These are phyloP conservation scores for Dipodomys merriami DNA, from an alignment of 2,113 vertebrate genomes.

Conservation along the genomic window DNA sequence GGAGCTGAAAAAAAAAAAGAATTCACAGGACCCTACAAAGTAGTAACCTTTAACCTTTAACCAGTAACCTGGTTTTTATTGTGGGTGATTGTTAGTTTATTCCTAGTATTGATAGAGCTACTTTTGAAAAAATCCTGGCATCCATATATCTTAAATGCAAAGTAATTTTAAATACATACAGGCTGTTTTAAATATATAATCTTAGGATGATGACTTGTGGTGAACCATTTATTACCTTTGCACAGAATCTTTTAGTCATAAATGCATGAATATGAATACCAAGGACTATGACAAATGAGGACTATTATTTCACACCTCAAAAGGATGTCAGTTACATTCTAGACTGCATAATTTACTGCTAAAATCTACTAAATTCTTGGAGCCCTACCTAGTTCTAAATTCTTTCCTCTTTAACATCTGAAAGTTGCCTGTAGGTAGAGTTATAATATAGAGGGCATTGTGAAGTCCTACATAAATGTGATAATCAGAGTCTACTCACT, in stretches of 20 bases:
- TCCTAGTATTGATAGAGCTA: neutral
- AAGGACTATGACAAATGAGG: conserved; percentile 76
- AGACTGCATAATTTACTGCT: conserved; percentile 66
- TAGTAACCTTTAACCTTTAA: neutral
- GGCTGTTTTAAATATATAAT: conserved; percentile 41
- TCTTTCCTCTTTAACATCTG: conserved; percentile 37
- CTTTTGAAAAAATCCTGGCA: neutral
- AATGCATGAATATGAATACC: conserved; percentile 66
- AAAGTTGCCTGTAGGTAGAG: conserved; percentile 36
- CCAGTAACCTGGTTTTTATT: neutral
- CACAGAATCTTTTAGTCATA: conserved; percentile 68
- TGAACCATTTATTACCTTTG: conserved; percentile 56
- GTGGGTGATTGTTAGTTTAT: neutral
- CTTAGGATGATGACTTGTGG: conserved; percentile 30
- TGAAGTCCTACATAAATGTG: conserved; percentile 17
- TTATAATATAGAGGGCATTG: conserved; percentile 43
- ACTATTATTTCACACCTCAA: conserved; percentile 77
- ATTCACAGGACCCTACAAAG: neutral
- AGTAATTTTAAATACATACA: conserved; percentile 1
- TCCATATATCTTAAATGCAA: conserved; percentile 10
- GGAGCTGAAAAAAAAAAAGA: neutral
- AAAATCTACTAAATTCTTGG: conserved; percentile 65
- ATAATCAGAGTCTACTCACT: neutral
- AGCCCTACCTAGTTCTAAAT: conserved; percentile 49
- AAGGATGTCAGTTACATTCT: conserved; percentile 62